phyloP scores from a whole-genome alignment of 2,888 invertebrate genomes.

The Sarcophaga variegata region DNA sequence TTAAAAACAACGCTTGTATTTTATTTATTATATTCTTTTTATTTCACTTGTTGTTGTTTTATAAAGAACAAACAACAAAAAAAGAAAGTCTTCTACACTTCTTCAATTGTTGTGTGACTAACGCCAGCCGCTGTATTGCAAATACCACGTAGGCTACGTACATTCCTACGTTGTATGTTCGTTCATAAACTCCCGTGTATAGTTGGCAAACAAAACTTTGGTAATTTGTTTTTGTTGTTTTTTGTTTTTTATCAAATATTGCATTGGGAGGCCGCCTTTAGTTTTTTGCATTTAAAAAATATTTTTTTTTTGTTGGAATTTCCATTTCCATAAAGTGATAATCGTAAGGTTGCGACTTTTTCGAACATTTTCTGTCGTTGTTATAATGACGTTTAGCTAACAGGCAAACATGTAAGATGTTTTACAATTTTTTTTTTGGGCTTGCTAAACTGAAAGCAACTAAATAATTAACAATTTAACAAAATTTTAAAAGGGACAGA shows the following conservation, averaged over 20 bases:
- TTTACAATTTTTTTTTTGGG: conserved; percentile 1
- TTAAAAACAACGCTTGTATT: conserved; percentile 74
- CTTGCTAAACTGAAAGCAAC: not conserved
- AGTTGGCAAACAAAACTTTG: conserved; percentile 56
- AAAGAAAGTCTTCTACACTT: conserved; percentile 34
- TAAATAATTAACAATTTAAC: conserved; percentile 44
- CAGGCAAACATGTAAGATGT: conserved; percentile 30
- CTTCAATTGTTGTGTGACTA: conserved; percentile 21
- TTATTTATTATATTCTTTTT: conserved; percentile 68
- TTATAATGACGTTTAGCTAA: conserved; percentile 39
- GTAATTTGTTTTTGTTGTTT: conserved; percentile 31
- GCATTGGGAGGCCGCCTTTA: conserved; percentile 62
- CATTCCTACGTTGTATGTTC: no score
- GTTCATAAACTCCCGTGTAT: not conserved
- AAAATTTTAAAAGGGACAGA: not conserved
- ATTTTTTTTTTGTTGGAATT: conserved; percentile 14
- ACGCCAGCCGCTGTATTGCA: conserved; percentile 24
- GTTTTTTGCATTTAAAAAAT: conserved; percentile 50
- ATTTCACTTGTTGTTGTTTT: conserved; percentile 39
- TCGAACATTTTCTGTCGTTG: conserved; percentile 2
- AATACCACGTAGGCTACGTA: conserved; percentile 6
- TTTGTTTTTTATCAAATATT: conserved; percentile 44
- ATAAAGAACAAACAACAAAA: not conserved
- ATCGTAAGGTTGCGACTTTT: conserved; percentile 45
- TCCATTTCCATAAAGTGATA: conserved; percentile 58